Percentiles rank a stretch among this genome's conserved stretches.
Conservation (phyloP, 2,888 invertebrate species). For the Ommatoiulus sabulosus region DNA sequence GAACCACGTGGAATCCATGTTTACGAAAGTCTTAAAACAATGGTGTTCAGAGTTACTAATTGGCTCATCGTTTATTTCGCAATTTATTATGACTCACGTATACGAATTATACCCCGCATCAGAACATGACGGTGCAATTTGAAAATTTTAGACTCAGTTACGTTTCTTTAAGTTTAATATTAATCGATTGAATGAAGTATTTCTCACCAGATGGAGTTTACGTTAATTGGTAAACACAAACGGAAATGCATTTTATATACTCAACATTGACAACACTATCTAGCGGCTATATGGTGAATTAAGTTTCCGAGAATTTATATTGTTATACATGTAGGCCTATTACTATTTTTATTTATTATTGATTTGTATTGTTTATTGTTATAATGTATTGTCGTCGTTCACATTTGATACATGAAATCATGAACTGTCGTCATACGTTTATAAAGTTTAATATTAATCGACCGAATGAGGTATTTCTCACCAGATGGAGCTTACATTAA, state of each 20-base stretch:
- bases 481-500: background rate
- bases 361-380: no score
- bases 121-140: background rate
- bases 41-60: background rate
- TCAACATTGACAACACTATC: no score
- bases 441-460: background rate
- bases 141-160: background rate
- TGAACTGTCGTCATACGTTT: no score
- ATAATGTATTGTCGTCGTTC: no score
- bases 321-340: no score
- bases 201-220: background rate
- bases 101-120: no score
- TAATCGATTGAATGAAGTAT: background rate
- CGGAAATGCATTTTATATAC: no score
- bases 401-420: no score
- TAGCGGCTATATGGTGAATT: no score
- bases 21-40: background rate
- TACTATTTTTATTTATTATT: no score
- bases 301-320: no score
- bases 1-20: background rate
- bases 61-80: background rate
- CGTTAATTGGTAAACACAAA: background rate
- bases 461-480: background rate
- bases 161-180: background rate
- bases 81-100: conserved; percentile 1